phyloP scores from a whole-genome alignment of 2,113 vertebrate genomes.

The Megaleporinus macrocephalus region DNA sequence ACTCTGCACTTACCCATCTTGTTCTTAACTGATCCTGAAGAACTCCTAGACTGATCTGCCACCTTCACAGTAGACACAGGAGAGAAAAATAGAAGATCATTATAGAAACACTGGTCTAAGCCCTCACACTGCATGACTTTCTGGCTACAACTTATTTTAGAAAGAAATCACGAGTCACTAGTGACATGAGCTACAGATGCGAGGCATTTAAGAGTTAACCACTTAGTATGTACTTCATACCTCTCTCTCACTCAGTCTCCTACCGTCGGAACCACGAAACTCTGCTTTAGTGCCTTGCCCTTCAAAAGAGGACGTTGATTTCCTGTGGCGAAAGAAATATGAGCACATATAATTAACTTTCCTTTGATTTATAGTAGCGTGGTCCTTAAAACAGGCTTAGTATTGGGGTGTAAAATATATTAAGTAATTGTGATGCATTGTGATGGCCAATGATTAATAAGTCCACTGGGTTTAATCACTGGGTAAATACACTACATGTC shows the following conservation, averaged over 20 bases:
- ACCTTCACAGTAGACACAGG: conserved; percentile 60
- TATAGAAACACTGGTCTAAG: no score
- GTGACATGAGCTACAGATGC: not conserved
- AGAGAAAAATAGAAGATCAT: conserved; percentile 10
- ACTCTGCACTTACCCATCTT: conserved; percentile 72
- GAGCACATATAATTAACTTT: not conserved
- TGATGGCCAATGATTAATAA: not conserved
- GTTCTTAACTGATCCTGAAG: conserved; percentile 68
- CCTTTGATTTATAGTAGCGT: not conserved
- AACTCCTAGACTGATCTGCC: conserved; percentile 67
- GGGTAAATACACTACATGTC: not conserved
- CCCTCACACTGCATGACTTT: not conserved
- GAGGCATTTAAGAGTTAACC: not conserved
- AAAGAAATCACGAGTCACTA: no score
- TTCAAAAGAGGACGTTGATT: conserved; percentile 52
- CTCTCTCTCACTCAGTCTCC: conserved; percentile 64
- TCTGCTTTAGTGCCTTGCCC: conserved; percentile 41
- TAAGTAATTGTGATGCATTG: not conserved
- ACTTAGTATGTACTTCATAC: conserved; percentile 22
- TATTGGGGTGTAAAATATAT: not conserved
- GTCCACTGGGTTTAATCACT: not conserved
- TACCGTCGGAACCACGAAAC: conserved; percentile 49
- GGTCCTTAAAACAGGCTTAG: not conserved
- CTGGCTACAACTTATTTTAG: no score
- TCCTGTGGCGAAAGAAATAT: conserved; percentile 57